phyloP scores from a whole-genome alignment of 2,113 vertebrate species.

The Hydrolagus affinis region DNA sequence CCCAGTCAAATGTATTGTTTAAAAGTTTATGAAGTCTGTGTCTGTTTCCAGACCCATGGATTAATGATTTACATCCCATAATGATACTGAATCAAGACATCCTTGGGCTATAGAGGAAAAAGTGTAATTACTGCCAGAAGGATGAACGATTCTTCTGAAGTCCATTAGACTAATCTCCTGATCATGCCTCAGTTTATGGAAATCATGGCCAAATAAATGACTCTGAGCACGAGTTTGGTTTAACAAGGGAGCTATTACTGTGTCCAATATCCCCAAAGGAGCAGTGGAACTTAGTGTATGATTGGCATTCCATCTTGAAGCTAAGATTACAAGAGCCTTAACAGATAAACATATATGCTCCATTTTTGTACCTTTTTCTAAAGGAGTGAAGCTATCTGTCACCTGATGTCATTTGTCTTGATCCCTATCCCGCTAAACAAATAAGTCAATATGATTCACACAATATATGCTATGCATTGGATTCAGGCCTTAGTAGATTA shows the following conservation, averaged over 20 bases:
- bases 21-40: background rate
- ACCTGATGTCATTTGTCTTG: no score
- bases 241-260: background rate
- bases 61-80: background rate
- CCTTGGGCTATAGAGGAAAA: background rate
- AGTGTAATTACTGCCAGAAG: background rate
- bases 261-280: background rate
- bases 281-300: background rate
- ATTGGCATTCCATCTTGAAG: background rate
- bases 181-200: background rate
- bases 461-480: no score
- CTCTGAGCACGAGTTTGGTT: background rate
- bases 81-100: constrained; percentile 1
- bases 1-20: background rate
- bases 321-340: background rate
- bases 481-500: no score
- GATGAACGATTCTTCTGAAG: background rate
- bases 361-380: background rate
- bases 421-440: no score
- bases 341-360: background rate
- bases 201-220: background rate
- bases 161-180: background rate
- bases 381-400: background rate
- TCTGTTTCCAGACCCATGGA: background rate
- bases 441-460: no score